Conservation (phyloP, 2,113 vertebrate species). For the Danio rerio region DNA sequence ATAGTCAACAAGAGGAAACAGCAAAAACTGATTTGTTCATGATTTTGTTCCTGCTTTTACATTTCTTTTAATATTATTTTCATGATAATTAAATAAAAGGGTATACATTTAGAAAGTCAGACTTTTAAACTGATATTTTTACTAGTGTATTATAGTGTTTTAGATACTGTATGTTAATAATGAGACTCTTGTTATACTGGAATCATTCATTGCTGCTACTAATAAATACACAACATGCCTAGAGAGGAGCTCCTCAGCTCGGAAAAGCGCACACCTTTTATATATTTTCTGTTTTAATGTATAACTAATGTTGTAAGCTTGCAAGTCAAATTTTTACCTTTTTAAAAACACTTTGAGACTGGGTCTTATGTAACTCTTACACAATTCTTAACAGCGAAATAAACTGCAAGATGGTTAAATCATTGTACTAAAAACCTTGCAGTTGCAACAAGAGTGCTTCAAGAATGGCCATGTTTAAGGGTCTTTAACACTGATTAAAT, state of each 20-base stretch:
- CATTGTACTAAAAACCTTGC: background rate
- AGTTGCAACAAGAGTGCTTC: no score
- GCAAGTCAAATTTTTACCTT: conserved; percentile 10
- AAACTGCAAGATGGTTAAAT: background rate
- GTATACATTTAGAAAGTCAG: background rate
- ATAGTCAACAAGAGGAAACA: background rate
- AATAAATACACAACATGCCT: background rate
- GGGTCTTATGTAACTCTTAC: conserved; percentile 1
- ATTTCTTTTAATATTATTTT: background rate
- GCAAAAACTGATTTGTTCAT: background rate
- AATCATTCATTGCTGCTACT: background rate
- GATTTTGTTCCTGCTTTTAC: background rate
- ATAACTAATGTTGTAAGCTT: background rate
- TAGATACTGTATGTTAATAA: background rate
- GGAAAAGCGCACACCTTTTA: background rate
- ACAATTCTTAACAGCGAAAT: background rate
- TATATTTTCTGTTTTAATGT: background rate
- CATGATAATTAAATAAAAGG: background rate
- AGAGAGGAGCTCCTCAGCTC: background rate
- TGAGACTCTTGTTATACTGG: background rate
- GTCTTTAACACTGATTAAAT: no score
- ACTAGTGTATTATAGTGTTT: background rate
- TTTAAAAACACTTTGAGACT: conserved; percentile 8
- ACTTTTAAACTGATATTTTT: background rate
- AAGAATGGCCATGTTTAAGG: no score